Evolutionary conservation across 2,888 invertebrate genomes (phyloP).

Genomic region (Tetanocera ferruginea): DNA sequence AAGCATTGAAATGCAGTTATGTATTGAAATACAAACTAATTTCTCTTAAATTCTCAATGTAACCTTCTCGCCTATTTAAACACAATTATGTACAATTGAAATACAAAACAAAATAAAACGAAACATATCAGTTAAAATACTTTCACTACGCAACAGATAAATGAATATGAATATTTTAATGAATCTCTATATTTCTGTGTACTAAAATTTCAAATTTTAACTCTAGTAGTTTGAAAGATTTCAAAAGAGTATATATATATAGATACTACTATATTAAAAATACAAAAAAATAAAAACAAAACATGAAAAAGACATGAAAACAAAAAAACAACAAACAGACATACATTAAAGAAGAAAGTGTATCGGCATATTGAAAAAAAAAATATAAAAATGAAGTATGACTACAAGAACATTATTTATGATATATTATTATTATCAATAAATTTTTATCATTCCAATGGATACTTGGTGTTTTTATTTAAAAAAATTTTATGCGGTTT

Average conservation of each 20-base stretch:
- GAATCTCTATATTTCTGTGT: slow-evolving; percentile 12
- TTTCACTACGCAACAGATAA: background rate
- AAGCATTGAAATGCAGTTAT: too few relatives aligned
- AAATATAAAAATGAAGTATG: background rate
- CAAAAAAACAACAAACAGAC: slow-evolving; percentile 36
- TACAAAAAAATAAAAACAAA: background rate
- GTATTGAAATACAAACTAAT: too few relatives aligned
- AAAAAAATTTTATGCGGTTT: background rate
- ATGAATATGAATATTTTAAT: slow-evolving; percentile 5
- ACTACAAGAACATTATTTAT: slow-evolving; percentile 30
- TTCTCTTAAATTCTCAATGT: background rate
- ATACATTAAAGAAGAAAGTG: background rate
- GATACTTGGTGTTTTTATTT: slow-evolving; percentile 44
- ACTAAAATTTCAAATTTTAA: background rate
- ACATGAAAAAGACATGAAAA: background rate
- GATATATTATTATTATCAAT: slow-evolving; percentile 58
- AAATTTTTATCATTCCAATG: slow-evolving; percentile 67
- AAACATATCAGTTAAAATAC: slow-evolving; percentile 38
- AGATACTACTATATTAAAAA: background rate
- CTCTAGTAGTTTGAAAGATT: too few relatives aligned
- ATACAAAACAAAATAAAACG: slow-evolving; percentile 43
- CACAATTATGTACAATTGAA: background rate
- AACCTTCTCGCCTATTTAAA: slow-evolving; percentile 12
- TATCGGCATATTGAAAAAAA: background rate
- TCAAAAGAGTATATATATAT: background rate